Evolutionary conservation across 2,888 invertebrate genomes (phyloP).

Genomic region (Polydesmus complanatus): DNA sequence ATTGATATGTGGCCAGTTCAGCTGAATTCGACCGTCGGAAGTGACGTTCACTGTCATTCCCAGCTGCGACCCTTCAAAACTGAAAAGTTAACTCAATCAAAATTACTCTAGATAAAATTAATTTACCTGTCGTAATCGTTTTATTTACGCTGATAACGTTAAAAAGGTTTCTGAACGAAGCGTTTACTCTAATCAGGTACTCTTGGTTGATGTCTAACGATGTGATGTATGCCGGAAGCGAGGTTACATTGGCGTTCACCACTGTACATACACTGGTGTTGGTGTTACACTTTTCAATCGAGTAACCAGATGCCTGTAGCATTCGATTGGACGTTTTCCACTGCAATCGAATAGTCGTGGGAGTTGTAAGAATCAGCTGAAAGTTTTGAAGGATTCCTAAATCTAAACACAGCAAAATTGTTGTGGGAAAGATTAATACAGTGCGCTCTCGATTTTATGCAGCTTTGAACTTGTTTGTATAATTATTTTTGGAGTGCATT

Average conservation of each 20-base stretch:
- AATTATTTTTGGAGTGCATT: too few relatives aligned
- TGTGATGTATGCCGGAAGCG: not conserved
- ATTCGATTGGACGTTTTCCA: conserved; percentile 10
- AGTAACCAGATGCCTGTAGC: not conserved
- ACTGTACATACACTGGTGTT: not conserved
- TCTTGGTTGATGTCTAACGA: not conserved
- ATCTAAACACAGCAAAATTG: not conserved
- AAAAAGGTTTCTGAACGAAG: not conserved
- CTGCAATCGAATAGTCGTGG: conserved; percentile 1
- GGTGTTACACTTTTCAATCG: not conserved
- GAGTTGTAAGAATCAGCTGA: not conserved
- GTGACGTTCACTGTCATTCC: not conserved
- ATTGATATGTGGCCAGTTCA: conserved; percentile 5
- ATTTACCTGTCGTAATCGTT: not conserved
- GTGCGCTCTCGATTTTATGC: too few relatives aligned
- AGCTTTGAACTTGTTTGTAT: too few relatives aligned
- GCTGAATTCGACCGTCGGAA: not conserved
- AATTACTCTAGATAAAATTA: not conserved
- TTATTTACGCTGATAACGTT: not conserved
- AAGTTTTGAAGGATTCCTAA: conserved; percentile 3
- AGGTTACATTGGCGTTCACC: not conserved
- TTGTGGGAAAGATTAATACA: too few relatives aligned
- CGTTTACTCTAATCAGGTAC: not conserved
- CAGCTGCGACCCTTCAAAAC: not conserved
- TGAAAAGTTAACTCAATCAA: not conserved